phyloP scores from a whole-genome alignment of 2,888 invertebrate species.

The Halictus ligatus region DNA sequence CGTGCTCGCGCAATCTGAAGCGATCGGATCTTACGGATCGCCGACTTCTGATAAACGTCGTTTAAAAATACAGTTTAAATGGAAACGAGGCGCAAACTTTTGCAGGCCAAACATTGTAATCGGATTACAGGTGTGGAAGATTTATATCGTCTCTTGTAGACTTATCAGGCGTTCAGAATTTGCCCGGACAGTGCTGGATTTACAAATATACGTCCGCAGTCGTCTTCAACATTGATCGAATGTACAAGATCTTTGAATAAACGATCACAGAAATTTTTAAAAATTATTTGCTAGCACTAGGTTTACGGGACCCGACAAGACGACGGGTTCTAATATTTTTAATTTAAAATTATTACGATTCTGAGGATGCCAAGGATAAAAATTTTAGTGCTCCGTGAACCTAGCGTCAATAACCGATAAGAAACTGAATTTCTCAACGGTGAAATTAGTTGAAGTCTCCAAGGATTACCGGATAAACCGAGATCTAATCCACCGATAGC shows the following conservation, averaged over 20 bases:
- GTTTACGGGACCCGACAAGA: too few species aligned
- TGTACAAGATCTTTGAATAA: neutral
- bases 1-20: constrained; percentile 14
- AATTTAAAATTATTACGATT: too few species aligned
- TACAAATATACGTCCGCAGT: neutral
- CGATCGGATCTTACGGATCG: neutral
- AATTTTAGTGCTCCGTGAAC: too few species aligned
- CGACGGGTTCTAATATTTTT: too few species aligned
- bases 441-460: neutral
- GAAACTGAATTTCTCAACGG: neutral
- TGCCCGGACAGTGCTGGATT: neutral
- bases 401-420: neutral
- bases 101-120: neutral
- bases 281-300: neutral
- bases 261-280: neutral
- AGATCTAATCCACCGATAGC: constrained; percentile 90
- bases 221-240: neutral
- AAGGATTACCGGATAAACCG: constrained; percentile 86
- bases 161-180: neutral
- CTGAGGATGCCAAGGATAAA: too few species aligned
- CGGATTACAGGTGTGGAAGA: neutral
- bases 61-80: neutral
- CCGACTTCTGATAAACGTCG: neutral
- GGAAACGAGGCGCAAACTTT: neutral
- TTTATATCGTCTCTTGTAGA: neutral